Percentiles rank a stretch among this genome's conserved stretches.
phyloP scores from a whole-genome alignment of 2,888 invertebrate genomes.

The Cylindroiulus punctatus region DNA sequence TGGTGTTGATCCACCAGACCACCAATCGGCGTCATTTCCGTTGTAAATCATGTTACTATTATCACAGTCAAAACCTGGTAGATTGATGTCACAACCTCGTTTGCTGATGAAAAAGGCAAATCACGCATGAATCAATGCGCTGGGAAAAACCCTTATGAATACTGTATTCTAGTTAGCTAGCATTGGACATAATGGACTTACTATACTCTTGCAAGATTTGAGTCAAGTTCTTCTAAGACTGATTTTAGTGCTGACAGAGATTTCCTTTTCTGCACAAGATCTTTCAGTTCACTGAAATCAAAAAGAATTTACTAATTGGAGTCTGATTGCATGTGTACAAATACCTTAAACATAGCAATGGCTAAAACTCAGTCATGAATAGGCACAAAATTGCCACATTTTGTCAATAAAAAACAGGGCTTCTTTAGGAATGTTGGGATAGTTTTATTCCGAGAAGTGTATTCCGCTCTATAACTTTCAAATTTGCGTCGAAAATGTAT shows the following conservation, averaged over 20 bases:
- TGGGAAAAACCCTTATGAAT: neutral
- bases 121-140: no score
- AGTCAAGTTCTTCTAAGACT: slow-evolving; percentile 48
- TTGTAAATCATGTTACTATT: slow-evolving; percentile 39
- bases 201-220: slow-evolving; percentile 46
- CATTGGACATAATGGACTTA: slow-evolving; percentile 36
- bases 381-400: no score
- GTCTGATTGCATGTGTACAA: no score
- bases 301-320: neutral
- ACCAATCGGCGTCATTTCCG: slow-evolving; percentile 46
- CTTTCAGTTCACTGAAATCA: slow-evolving; percentile 47
- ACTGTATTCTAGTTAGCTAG: neutral
- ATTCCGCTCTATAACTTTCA: no score
- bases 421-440: no score
- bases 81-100: slow-evolving; percentile 54
- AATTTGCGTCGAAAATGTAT: no score
- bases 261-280: slow-evolving; percentile 48
- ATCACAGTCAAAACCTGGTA: slow-evolving; percentile 56
- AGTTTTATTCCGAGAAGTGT: no score
- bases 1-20: slow-evolving; percentile 39
- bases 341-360: neutral
- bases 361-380: no score
- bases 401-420: no score
- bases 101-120: slow-evolving; percentile 41
- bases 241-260: slow-evolving; percentile 28